These are phyloP conservation scores for Semnopithecus entellus DNA, from an alignment of 2,113 vertebrate species.

Conservation along the genomic window DNA sequence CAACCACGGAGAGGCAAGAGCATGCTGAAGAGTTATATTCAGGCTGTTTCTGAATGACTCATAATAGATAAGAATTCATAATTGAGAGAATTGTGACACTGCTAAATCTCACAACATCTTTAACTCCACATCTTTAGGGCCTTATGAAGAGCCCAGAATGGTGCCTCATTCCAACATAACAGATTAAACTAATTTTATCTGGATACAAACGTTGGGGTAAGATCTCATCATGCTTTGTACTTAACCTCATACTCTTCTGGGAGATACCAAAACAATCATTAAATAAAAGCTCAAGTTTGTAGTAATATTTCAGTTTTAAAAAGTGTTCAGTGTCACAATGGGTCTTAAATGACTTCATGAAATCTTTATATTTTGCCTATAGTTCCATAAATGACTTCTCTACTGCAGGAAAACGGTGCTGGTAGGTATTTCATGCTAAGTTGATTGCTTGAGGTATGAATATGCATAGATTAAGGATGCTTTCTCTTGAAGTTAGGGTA, in stretches of 20 bases:
- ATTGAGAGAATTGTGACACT: background rate
- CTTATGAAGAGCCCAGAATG: background rate
- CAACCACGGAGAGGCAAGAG: background rate
- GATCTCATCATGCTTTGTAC: background rate
- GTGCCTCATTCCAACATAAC: background rate
- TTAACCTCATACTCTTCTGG: background rate
- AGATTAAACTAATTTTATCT: background rate
- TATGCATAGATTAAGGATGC: background rate
- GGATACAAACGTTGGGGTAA: background rate
- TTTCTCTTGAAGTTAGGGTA: background rate
- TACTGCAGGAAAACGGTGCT: background rate
- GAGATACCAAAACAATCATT: background rate
- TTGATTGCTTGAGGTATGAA: background rate
- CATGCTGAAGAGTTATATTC: background rate
- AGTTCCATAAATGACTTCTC: background rate
- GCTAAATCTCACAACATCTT: background rate
- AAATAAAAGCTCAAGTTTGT: background rate
- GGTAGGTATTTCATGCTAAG: background rate
- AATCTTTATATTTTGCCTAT: background rate
- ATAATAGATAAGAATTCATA: background rate
- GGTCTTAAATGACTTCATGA: background rate
- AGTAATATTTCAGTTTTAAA: background rate
- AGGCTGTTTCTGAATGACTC: background rate
- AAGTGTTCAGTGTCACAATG: background rate
- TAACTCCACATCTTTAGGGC: background rate